These are phyloP conservation scores for Ctenochaetus hawaiiensis DNA, from an alignment of 2,797 vertebrate genomes.

Conservation along the genomic window DNA sequence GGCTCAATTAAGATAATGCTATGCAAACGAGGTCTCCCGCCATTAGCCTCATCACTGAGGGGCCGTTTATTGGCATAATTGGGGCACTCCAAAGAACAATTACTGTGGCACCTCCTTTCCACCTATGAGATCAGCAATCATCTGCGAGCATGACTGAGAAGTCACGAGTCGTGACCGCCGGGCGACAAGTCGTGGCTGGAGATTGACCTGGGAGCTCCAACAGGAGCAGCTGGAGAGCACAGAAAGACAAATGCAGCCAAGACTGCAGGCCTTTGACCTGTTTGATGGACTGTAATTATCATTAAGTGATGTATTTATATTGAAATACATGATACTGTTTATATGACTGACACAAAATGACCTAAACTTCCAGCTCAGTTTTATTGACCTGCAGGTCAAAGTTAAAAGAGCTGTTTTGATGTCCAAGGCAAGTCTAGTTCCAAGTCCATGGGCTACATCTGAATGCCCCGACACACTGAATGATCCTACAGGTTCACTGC, in stretches of 20 bases:
- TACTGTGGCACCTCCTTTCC: conserved; percentile 83
- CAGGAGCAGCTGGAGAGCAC: conserved; percentile 62
- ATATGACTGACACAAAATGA: neutral
- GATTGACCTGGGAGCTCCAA: conserved; percentile 58
- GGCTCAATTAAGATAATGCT: conserved; percentile 98
- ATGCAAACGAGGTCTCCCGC: conserved; percentile 95
- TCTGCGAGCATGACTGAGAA: conserved; percentile 85
- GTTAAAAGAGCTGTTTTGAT: neutral
- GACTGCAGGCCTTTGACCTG: conserved; percentile 24
- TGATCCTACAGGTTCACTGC: neutral
- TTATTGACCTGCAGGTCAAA: neutral
- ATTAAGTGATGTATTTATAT: conserved; percentile 22
- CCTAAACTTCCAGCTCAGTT: neutral
- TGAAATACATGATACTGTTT: neutral
- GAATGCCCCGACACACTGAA: neutral
- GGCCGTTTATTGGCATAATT: conserved; percentile 95
- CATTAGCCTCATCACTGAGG: conserved; percentile 91
- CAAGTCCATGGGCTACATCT: neutral
- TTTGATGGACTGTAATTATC: conserved; percentile 59
- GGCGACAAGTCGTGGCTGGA: conserved; percentile 42
- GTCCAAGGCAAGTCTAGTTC: neutral
- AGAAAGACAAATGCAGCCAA: conserved; percentile 38
- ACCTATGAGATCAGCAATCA: conserved; percentile 89
- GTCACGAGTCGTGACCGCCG: conserved; percentile 47
- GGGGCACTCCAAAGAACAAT: conserved; percentile 94